These are phyloP conservation scores for Cacoxenus indagator DNA, from an alignment of 2,888 invertebrate species.

Conservation along the genomic window DNA sequence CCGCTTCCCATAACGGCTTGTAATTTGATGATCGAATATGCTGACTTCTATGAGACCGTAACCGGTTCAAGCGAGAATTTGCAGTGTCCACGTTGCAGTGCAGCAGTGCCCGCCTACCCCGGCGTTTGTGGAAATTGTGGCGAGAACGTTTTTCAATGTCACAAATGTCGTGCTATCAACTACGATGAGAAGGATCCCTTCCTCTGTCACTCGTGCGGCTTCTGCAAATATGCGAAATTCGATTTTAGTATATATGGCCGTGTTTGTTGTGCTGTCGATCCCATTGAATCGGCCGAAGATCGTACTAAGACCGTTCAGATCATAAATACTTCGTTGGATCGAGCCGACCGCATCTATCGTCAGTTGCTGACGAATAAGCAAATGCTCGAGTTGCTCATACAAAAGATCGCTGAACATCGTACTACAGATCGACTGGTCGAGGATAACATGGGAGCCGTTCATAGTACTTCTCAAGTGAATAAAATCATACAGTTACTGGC, in stretches of 20 bases:
- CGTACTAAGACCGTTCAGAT: conserved; percentile 93
- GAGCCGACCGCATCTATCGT: conserved; percentile 94
- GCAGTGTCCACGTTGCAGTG: conserved; percentile 96
- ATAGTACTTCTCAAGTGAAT: conserved; percentile 81
- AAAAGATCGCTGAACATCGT: conserved; percentile 90
- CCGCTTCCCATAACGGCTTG: conserved; percentile 97
- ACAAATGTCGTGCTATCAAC: conserved; percentile 98
- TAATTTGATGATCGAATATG: conserved; percentile 98
- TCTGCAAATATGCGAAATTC: conserved; percentile 99
- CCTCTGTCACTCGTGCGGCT: conserved; percentile 98
- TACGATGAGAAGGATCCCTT: conserved; percentile 99
- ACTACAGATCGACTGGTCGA: conserved; percentile 74
- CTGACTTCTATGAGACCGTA: conserved; percentile 97
- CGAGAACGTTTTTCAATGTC: conserved; percentile 99
- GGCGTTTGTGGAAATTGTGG: conserved; percentile 90
- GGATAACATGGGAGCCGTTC: conserved; percentile 73
- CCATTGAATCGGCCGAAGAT: conserved; percentile 97
- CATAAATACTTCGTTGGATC: conserved; percentile 91
- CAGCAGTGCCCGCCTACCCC: conserved; percentile 96
- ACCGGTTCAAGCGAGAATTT: conserved; percentile 90
- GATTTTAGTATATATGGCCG: conserved; percentile 93
- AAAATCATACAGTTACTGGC: conserved; percentile 94
- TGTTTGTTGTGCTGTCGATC: conserved; percentile 96
- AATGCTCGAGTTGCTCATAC: conserved; percentile 85
- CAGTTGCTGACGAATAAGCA: conserved; percentile 92